Evolutionary conservation across 2,113 vertebrate genomes (phyloP), one percentile per base, ranked within the genome.

Genomic region (Aegypius monachus): DNA sequence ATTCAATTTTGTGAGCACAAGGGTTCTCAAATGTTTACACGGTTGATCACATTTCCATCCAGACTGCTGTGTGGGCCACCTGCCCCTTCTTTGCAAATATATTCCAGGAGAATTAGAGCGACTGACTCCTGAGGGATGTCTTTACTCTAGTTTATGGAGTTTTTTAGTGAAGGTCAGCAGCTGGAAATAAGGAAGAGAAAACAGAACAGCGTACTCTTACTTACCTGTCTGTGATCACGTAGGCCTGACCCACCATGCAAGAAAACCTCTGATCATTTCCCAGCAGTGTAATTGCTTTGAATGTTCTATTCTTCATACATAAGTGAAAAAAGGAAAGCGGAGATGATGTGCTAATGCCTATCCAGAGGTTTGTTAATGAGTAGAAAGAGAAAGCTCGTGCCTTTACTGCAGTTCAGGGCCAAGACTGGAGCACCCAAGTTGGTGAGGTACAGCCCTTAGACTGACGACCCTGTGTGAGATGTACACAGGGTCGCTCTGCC

Each of bases 101-200:
- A 55, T 73, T 94, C 45, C 0, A 1, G 17, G 34, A 53, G 27
- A 96, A 93, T 74, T 92, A 77, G 62, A 92, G 52, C 80, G 83
- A 65, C 32, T 72, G 17, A 90, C 25, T 92, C 59, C 70, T 82
- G 58, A 65, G 65, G 83, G 59, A 70, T 77, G 13, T 45, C 42
- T 94, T 94, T 81, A 86, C 32, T 89, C 53, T 68, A 42, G 56
- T 65, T 95, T 89, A 55, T 40, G 31, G 56, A 72, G 36, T 12
- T 91, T 91, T 95, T 84, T 81, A 87, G 27, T 75, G 80, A 79
- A 87, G 77, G 27, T 92, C 91, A 80, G 56, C 61, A 92, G 83
- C 72, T 94, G 70, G 34, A 89, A 91, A 75, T 75, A 81, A 55
- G 15, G 40, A 70, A 70, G 2, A 3, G 52, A 81, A 71, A 78